Conservation (phyloP, 1,140 invertebrate species). For the Aricia agestis region DNA sequence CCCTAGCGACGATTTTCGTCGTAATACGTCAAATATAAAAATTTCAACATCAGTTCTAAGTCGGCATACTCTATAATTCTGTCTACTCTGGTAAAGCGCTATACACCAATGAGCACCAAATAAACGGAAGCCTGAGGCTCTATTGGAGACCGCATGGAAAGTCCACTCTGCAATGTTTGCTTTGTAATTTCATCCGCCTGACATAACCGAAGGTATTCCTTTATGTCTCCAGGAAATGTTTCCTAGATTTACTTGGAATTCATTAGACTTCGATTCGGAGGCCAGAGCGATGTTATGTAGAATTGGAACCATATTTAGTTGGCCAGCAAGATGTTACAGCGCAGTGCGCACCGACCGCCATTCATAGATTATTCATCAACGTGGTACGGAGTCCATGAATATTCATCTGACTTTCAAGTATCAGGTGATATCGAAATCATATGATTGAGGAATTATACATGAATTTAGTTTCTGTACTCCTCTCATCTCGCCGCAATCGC, state of each 20-base stretch:
- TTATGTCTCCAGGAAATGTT: not conserved
- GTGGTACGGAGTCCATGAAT: conserved; percentile 48
- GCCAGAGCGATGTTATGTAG: not conserved
- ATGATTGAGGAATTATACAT: conserved; percentile 35
- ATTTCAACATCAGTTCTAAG: too few relatives aligned
- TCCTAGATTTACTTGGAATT: not conserved
- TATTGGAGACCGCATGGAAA: not conserved
- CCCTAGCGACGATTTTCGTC: too few relatives aligned
- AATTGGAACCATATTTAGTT: conserved; percentile 20
- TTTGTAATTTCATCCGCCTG: not conserved
- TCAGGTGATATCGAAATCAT: conserved; percentile 45
- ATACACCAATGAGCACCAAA: conserved; percentile 31
- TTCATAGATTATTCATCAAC: conserved; percentile 55
- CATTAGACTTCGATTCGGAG: not conserved
- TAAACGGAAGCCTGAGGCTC: not conserved
- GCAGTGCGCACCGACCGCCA: conserved; percentile 34
- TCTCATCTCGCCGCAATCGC: not conserved
- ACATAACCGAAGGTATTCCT: not conserved
- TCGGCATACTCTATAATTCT: too few relatives aligned
- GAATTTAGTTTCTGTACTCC: conserved; percentile 1
- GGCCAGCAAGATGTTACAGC: conserved; percentile 37
- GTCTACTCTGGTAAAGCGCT: too few relatives aligned
- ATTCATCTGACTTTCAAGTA: conserved; percentile 57
- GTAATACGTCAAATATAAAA: too few relatives aligned
- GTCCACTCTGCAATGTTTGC: not conserved